phyloP scores from a whole-genome alignment of 2,888 invertebrate species.

The Zygothrica quintamaculata region DNA sequence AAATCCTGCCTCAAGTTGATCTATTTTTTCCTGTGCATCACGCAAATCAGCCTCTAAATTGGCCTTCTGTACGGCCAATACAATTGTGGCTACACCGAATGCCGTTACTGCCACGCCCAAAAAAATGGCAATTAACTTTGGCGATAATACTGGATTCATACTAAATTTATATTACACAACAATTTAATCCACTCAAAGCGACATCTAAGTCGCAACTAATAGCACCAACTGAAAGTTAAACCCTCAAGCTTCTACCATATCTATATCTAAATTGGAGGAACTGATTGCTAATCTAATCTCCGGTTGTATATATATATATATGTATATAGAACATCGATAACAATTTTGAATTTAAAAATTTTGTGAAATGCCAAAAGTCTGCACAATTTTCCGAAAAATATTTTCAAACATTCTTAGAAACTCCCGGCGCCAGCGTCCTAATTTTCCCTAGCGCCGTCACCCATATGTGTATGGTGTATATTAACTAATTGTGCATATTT shows the following conservation, averaged over 20 bases:
- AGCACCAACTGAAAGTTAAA: conserved; percentile 11
- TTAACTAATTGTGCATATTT: conserved; percentile 59
- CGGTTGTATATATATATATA: no score
- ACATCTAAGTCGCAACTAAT: conserved; percentile 62
- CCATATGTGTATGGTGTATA: conserved; percentile 59
- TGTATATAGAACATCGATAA: no score
- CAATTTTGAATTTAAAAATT: conserved; percentile 23
- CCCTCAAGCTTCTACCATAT: no score
- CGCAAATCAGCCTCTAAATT: conserved; percentile 70
- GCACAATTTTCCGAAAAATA: conserved; percentile 62
- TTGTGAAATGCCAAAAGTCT: conserved; percentile 67
- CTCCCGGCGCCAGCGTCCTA: conserved; percentile 66
- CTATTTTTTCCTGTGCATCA: conserved; percentile 71
- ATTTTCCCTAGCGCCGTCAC: conserved; percentile 60
- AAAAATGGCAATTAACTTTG: conserved; percentile 75
- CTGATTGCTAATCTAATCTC: conserved; percentile 72
- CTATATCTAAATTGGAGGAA: conserved; percentile 64
- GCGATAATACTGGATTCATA: conserved; percentile 75
- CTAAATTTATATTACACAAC: no score
- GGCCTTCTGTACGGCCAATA: conserved; percentile 85
- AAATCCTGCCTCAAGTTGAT: conserved; percentile 62
- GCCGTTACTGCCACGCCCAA: conserved; percentile 79
- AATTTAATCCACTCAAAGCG: conserved; percentile 47
- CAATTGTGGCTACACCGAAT: conserved; percentile 86
- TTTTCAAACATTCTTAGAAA: conserved; percentile 49